Conservation (phyloP, 2,888 invertebrate species). For the Stenodera caucasica region DNA sequence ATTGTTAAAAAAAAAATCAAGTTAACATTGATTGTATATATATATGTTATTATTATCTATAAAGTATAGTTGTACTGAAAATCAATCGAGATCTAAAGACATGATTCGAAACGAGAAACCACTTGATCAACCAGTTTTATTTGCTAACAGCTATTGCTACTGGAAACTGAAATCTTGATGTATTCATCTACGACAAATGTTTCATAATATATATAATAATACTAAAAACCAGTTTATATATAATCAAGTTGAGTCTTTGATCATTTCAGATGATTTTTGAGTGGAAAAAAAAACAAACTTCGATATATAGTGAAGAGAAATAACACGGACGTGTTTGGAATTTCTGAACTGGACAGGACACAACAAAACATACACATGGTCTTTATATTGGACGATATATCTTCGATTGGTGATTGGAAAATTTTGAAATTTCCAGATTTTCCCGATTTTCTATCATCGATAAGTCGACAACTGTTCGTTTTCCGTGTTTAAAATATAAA, state of each 20-base stretch:
- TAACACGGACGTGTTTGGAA: conserved; percentile 49
- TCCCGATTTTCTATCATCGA: too few species aligned
- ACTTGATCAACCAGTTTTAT: conserved; percentile 48
- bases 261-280: conserved; percentile 36
- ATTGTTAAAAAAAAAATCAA: conserved; percentile 40
- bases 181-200: conserved; percentile 35
- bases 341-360: conserved; percentile 40
- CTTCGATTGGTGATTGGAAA: neutral
- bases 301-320: conserved; percentile 37
- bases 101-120: conserved; percentile 28
- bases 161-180: conserved; percentile 43
- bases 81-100: conserved; percentile 15
- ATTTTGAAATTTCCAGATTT: neutral
- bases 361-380: neutral
- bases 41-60: conserved; percentile 13
- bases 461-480: too few species aligned
- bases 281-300: too few species aligned
- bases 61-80: conserved; percentile 31
- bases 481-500: too few species aligned
- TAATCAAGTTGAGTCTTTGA: conserved; percentile 33
- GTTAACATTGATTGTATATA: conserved; percentile 44
- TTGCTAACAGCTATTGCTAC: conserved; percentile 52
- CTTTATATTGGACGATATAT: neutral
- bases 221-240: neutral
- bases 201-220: conserved; percentile 6